These are phyloP conservation scores for Moxostoma hubbsi DNA, from an alignment of 2,797 vertebrate genomes.

Conservation along the genomic window DNA sequence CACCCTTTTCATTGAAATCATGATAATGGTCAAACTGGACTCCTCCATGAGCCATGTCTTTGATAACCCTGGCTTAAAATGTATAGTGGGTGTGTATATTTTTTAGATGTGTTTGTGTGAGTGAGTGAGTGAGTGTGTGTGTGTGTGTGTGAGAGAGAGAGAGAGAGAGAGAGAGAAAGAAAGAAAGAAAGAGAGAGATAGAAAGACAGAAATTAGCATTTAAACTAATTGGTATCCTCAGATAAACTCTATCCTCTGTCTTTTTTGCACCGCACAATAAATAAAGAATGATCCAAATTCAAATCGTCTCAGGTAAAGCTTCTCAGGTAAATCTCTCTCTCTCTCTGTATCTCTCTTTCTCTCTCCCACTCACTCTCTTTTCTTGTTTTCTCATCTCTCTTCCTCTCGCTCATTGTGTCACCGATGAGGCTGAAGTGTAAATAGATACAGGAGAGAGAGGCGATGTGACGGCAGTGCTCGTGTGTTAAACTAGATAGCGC, in stretches of 20 bases:
- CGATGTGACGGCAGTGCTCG: constrained; percentile 19
- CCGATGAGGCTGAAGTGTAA: constrained; percentile 50
- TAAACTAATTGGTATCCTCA: constrained; percentile 7
- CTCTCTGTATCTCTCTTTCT: background rate
- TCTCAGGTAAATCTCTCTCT: constrained; percentile 39
- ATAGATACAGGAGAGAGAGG: constrained; percentile 21
- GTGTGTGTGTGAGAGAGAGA: background rate
- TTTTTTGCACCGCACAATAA: constrained; percentile 17
- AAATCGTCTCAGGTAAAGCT: constrained; percentile 28
- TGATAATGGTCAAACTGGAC: too few relatives aligned
- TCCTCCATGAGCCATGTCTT: too few relatives aligned
- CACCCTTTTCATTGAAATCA: too few relatives aligned
- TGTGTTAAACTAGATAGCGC: constrained; percentile 37
- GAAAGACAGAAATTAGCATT: background rate
- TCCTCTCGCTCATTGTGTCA: constrained; percentile 29
- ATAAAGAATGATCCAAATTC: constrained; percentile 36
- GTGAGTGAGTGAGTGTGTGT: background rate
- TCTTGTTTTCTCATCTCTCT: constrained; percentile 33
- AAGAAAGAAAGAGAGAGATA: background rate
- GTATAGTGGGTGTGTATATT: too few relatives aligned
- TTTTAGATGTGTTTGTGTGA: background rate
- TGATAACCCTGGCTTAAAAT: too few relatives aligned
- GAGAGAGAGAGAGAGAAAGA: background rate
- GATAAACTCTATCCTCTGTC: constrained; percentile 18
- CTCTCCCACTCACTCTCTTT: constrained; percentile 1